phyloP scores from a whole-genome alignment of 2,888 invertebrate genomes.

The Chymomyza amoena region DNA sequence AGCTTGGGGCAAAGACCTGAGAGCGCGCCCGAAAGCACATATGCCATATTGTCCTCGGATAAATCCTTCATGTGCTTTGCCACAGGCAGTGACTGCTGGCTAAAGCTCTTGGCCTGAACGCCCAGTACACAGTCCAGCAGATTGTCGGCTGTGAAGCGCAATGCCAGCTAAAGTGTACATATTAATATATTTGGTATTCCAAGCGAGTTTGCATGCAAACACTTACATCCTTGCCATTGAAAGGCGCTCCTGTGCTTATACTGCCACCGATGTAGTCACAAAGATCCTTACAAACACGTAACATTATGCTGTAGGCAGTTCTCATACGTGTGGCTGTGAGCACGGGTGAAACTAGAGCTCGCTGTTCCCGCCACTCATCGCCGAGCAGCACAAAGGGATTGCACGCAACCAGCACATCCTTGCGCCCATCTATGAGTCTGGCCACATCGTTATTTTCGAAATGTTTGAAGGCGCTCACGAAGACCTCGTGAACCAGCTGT shows the following conservation, averaged over 20 bases:
- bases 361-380: conserved; percentile 79
- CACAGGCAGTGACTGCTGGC: conserved; percentile 65
- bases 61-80: conserved; percentile 71
- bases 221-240: conserved; percentile 78
- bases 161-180: conserved; percentile 57
- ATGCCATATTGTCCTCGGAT: conserved; percentile 63
- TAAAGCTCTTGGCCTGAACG: conserved; percentile 78
- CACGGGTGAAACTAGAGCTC: conserved; percentile 79
- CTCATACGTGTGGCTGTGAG: conserved; percentile 80
- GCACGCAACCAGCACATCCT: conserved; percentile 79
- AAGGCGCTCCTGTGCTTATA: conserved; percentile 53
- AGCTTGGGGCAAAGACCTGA: conserved; percentile 71
- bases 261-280: conserved; percentile 75
- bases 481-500: conserved; percentile 75
- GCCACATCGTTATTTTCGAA: conserved; percentile 76
- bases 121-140: conserved; percentile 79
- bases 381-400: conserved; percentile 80
- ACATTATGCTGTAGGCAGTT: conserved; percentile 79
- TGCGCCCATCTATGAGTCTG: conserved; percentile 71
- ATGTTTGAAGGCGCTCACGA: conserved; percentile 79
- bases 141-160: conserved; percentile 78
- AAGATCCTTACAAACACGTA: conserved; percentile 77
- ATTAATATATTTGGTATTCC: too few relatives aligned
- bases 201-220: background rate
- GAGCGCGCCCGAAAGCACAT: conserved; percentile 63